Conservation (phyloP, 2,113 vertebrate species). For the Calyptommatus sinebrachiatus region DNA sequence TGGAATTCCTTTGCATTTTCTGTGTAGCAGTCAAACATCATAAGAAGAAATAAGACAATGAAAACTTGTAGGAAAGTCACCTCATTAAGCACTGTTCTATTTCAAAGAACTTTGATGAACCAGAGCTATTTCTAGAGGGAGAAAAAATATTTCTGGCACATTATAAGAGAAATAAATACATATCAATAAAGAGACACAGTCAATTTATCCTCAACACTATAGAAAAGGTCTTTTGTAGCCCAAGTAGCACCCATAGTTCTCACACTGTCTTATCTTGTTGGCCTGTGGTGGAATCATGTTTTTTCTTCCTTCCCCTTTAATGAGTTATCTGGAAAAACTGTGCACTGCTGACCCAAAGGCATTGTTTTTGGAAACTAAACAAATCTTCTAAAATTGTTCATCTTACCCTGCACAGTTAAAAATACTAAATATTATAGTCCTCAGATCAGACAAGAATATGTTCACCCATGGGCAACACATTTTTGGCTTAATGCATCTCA, state of each 20-base stretch:
- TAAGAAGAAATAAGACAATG: not conserved
- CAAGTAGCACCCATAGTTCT: conserved; percentile 66
- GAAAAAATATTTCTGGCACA: conserved; percentile 49
- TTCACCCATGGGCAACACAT: not conserved
- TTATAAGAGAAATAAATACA: conserved; percentile 60
- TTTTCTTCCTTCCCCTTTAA: conserved; percentile 28
- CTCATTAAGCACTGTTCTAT: conserved; percentile 1
- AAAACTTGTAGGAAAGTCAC: not conserved
- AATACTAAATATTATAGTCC: conserved; percentile 47
- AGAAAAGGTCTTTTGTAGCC: conserved; percentile 46
- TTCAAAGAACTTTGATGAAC: conserved; percentile 13
- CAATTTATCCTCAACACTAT: conserved; percentile 62
- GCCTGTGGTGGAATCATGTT: conserved; percentile 48
- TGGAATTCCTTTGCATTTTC: too few species aligned
- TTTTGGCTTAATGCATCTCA: conserved; percentile 25
- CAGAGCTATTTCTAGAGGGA: conserved; percentile 30
- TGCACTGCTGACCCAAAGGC: conserved; percentile 63
- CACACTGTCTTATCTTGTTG: conserved; percentile 64
- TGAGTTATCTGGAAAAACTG: conserved; percentile 56
- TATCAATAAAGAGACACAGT: conserved; percentile 50
- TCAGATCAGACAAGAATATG: conserved; percentile 52
- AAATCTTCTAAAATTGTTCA: conserved; percentile 47
- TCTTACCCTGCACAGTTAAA: conserved; percentile 61
- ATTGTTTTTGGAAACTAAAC: conserved; percentile 60
- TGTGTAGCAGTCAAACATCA: not conserved